Conservation (phyloP, 2,888 invertebrate genomes). For the Drosophila mettleri region DNA sequence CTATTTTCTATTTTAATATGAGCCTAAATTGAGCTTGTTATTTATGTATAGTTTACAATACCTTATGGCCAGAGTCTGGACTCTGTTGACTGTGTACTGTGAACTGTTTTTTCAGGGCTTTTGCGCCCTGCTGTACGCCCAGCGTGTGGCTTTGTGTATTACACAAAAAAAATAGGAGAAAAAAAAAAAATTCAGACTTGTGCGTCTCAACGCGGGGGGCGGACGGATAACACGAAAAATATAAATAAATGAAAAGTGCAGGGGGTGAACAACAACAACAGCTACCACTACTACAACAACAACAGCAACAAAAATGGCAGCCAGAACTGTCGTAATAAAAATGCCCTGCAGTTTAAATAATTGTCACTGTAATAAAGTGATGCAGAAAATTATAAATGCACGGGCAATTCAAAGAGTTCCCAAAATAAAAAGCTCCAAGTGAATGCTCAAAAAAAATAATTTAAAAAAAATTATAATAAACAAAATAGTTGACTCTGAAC, state of each 20-base stretch:
- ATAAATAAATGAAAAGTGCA: slow-evolving; percentile 25
- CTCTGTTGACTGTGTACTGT: slow-evolving; percentile 12
- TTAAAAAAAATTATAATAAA: neutral
- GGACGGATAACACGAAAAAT: slow-evolving; percentile 11
- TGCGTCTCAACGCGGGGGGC: slow-evolving; percentile 9
- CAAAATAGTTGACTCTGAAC: no score
- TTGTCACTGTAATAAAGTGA: slow-evolving; percentile 80
- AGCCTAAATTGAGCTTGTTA: slow-evolving; percentile 78
- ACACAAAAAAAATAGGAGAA: slow-evolving; percentile 20
- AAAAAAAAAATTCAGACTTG: slow-evolving; percentile 30
- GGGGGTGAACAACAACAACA: slow-evolving; percentile 11
- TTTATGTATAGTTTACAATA: slow-evolving; percentile 76
- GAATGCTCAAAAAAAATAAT: no score
- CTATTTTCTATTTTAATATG: slow-evolving; percentile 71
- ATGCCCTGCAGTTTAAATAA: slow-evolving; percentile 80
- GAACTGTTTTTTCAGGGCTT: slow-evolving; percentile 26
- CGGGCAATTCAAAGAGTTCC: slow-evolving; percentile 41
- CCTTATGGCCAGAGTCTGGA: slow-evolving; percentile 60
- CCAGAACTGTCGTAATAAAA: slow-evolving; percentile 75
- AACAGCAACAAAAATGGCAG: slow-evolving; percentile 46
- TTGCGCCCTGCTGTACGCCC: slow-evolving; percentile 61
- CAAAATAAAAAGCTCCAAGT: neutral
- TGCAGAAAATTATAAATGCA: slow-evolving; percentile 69
- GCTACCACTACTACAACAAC: slow-evolving; percentile 13
- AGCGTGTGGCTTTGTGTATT: slow-evolving; percentile 39